Evolutionary conservation across 30 jellyfish, hydroid and myxozoan species (phyloP).

Genomic region (Haliclystus octoradiatus): DNA sequence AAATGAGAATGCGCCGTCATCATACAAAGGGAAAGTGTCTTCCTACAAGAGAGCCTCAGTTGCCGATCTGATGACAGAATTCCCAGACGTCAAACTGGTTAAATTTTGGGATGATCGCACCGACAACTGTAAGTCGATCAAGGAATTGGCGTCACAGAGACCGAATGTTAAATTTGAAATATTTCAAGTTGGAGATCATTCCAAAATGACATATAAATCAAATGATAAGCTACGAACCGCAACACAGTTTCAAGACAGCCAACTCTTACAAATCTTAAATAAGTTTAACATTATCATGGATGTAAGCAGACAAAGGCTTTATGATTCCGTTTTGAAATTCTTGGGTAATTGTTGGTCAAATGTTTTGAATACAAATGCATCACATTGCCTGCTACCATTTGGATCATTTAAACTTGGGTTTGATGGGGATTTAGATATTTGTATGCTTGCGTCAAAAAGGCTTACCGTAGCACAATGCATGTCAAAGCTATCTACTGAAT

Average conservation of each 20-base stretch:
- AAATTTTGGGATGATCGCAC: conserved; percentile 92
- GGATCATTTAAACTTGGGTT: conserved; percentile 79
- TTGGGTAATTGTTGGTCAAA: background rate
- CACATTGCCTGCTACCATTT: conserved; percentile 24
- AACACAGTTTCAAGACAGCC: no score
- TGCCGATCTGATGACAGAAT: conserved; percentile 29
- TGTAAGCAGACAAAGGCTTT: background rate
- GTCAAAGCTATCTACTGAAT: conserved; percentile 35
- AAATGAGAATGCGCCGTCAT: conserved; percentile 5
- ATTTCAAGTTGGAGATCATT: conserved; percentile 34
- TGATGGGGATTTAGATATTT: conserved; percentile 73
- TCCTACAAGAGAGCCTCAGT: conserved; percentile 41
- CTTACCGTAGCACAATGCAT: conserved; percentile 44
- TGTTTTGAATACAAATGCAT: background rate
- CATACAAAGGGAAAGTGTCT: conserved; percentile 20
- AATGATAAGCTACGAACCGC: no score
- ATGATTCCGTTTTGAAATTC: background rate
- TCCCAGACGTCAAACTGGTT: conserved; percentile 39
- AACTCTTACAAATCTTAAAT: no score
- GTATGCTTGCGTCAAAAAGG: conserved; percentile 57
- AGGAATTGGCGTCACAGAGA: conserved; percentile 18
- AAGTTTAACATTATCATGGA: background rate
- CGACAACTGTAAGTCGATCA: conserved; percentile 54
- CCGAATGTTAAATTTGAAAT: conserved; percentile 40
- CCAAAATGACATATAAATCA: no score